These are phyloP conservation scores for Nemotelus pantherinus DNA, from an alignment of 2,888 invertebrate genomes.

Conservation along the genomic window DNA sequence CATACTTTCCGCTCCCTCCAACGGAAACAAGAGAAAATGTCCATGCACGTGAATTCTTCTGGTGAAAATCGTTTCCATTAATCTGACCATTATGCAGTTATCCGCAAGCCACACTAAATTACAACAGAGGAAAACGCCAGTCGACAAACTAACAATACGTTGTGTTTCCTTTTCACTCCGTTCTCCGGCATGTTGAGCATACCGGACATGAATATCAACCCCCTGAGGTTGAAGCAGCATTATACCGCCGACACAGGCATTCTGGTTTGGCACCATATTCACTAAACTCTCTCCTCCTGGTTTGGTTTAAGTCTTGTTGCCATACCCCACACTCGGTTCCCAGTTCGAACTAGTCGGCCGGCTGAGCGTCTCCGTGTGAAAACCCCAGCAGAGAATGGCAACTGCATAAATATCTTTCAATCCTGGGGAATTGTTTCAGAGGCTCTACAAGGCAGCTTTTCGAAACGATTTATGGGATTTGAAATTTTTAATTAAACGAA, in stretches of 20 bases:
- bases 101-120: slow-evolving; percentile 42
- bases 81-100: slow-evolving; percentile 45
- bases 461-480: slow-evolving; percentile 40
- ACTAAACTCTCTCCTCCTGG: slow-evolving; percentile 13
- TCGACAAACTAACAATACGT: slow-evolving; percentile 29
- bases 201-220: background rate
- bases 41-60: slow-evolving; percentile 4
- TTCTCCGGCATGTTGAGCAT: slow-evolving; percentile 3
- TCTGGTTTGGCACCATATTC: slow-evolving; percentile 36
- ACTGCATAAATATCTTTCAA: slow-evolving; percentile 38
- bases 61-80: slow-evolving; percentile 35
- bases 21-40: background rate
- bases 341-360: no score
- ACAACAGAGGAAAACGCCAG: slow-evolving; percentile 21
- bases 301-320: background rate
- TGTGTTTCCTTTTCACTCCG: slow-evolving; percentile 22
- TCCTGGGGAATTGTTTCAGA: slow-evolving; percentile 34
- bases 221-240: slow-evolving; percentile 21
- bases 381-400: slow-evolving; percentile 3
- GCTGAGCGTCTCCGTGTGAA: background rate
- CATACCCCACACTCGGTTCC: background rate
- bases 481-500: slow-evolving; percentile 44
- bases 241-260: background rate
- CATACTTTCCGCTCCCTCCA: no score
- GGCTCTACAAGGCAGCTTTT: slow-evolving; percentile 36